Evolutionary conservation across 2,797 vertebrate species (phyloP).

Genomic region (Rhyacichthys aspro): DNA sequence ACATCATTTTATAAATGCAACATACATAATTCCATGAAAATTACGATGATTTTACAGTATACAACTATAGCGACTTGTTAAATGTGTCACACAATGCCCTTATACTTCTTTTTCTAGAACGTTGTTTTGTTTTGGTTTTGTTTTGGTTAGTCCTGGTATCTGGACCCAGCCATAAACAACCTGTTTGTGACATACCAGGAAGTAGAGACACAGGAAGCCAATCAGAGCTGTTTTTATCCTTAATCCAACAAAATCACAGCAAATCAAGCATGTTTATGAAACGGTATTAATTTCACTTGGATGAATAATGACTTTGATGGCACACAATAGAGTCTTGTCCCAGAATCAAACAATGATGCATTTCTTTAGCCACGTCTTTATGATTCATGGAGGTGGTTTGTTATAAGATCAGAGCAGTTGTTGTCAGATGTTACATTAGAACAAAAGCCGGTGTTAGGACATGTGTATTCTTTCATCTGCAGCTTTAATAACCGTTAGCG

Average conservation of each 20-base stretch:
- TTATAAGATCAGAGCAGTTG: slow-evolving; percentile 4
- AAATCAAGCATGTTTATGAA: slow-evolving; percentile 1
- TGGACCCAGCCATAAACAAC: background rate
- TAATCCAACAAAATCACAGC: background rate
- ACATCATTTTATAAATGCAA: too few relatives aligned
- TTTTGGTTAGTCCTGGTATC: too few relatives aligned
- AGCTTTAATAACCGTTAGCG: slow-evolving; percentile 9
- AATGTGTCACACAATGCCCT: too few relatives aligned
- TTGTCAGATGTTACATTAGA: background rate
- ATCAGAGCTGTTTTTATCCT: slow-evolving; percentile 4
- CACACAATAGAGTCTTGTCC: background rate
- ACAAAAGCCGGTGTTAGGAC: slow-evolving; percentile 8
- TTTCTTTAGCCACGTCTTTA: background rate
- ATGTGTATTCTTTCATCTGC: slow-evolving; percentile 5
- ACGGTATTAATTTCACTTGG: background rate
- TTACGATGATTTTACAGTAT: too few relatives aligned
- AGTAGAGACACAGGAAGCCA: slow-evolving; percentile 3
- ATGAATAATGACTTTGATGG: background rate
- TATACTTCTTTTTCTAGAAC: too few relatives aligned
- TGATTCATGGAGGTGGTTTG: slow-evolving; percentile 6
- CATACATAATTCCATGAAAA: too few relatives aligned
- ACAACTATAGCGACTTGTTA: too few relatives aligned
- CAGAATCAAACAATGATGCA: background rate
- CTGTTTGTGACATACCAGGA: background rate
- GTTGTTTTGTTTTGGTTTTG: too few relatives aligned